phyloP scores from a whole-genome alignment of 2,113 vertebrate species.

The Phrynosoma platyrhinos region DNA sequence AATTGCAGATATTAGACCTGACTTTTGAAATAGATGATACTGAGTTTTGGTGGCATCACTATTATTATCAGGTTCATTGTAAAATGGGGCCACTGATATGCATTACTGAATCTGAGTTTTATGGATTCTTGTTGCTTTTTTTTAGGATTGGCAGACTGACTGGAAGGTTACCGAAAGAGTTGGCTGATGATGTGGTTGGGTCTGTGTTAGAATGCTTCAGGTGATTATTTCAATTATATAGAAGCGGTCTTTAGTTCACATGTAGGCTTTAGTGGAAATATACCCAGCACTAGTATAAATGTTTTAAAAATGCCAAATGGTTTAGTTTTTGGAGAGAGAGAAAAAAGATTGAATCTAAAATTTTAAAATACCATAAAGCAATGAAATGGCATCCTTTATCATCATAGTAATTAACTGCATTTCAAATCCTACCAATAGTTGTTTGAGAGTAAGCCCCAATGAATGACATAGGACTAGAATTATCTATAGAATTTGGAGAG shows the following conservation, averaged over 20 bases:
- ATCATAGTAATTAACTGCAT: not conserved
- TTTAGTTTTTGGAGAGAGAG: not conserved
- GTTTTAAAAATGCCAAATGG: not conserved
- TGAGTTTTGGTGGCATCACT: not conserved
- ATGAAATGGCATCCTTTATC: not conserved
- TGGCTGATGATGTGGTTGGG: slow-evolving; percentile 95
- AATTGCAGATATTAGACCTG: not conserved
- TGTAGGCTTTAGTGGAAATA: not conserved
- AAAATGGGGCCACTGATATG: not conserved
- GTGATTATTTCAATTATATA: slow-evolving; percentile 68
- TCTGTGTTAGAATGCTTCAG: slow-evolving; percentile 95
- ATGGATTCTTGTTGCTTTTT: not conserved
- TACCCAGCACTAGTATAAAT: not conserved
- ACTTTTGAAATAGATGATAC: not conserved
- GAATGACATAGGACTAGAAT: too few relatives aligned
- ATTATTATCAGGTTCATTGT: not conserved
- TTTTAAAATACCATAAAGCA: not conserved
- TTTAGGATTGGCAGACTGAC: slow-evolving; percentile 92
- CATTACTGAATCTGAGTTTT: slow-evolving; percentile 10
- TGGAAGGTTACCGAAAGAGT: slow-evolving; percentile 90
- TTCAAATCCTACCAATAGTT: not conserved
- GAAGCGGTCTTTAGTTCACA: not conserved
- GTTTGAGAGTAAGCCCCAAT: too few relatives aligned
- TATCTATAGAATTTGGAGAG: not conserved
- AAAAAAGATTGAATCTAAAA: not conserved